Evolutionary conservation across 2,797 vertebrate genomes (phyloP).

Genomic region (Tapera naevia): DNA sequence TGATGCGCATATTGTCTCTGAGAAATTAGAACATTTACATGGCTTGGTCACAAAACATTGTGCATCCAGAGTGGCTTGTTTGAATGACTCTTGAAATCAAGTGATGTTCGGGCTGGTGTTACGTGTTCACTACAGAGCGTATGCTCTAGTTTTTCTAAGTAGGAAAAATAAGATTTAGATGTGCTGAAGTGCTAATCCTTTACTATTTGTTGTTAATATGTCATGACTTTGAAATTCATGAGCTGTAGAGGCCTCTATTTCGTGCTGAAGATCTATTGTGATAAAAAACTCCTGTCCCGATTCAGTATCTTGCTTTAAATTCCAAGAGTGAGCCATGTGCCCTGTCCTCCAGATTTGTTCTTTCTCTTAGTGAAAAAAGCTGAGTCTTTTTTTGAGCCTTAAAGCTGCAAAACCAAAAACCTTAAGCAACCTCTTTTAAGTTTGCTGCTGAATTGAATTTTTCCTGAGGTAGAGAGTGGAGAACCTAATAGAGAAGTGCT

Average conservation of each 20-base stretch:
- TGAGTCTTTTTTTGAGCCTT: neutral
- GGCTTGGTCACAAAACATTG: neutral
- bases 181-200: neutral
- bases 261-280: neutral
- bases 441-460: neutral
- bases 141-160: neutral
- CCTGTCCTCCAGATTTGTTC: neutral
- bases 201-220: neutral
- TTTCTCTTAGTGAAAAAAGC: neutral
- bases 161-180: neutral
- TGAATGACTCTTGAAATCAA: neutral
- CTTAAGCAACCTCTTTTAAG: neutral
- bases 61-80: neutral
- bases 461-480: neutral
- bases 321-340: neutral
- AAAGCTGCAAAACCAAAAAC: neutral
- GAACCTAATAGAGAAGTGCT: neutral
- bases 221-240: neutral
- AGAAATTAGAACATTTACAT: neutral
- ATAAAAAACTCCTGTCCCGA: neutral
- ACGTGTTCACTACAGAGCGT: neutral
- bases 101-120: accelerated
- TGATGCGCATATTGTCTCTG: accelerated
- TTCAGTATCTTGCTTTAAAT: neutral
- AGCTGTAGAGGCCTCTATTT: neutral